Percentiles rank a stretch among this genome's conserved stretches.
phyloP scores from a whole-genome alignment of 2,797 vertebrate species.

The Rhinogobio ventralis region DNA sequence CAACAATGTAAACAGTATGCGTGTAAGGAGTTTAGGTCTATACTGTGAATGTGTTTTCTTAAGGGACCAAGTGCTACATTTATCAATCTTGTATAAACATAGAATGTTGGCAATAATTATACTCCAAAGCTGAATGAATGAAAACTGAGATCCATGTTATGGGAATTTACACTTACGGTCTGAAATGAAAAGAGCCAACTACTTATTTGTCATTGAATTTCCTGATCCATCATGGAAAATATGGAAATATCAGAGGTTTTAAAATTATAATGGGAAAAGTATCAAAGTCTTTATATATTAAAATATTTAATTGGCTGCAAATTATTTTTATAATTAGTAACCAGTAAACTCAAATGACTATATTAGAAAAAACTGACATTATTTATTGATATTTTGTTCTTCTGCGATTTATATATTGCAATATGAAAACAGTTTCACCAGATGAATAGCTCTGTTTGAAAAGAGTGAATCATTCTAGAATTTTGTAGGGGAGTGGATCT shows the following conservation, averaged over 20 bases:
- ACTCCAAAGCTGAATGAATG: background rate
- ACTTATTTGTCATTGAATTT: background rate
- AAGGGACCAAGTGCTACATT: slow-evolving; percentile 30
- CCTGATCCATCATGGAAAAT: background rate
- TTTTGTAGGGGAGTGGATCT: no score
- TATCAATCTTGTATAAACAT: slow-evolving; percentile 33
- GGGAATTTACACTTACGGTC: background rate
- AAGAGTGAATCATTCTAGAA: no score
- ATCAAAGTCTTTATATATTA: background rate
- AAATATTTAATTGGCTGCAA: background rate
- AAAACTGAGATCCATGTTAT: slow-evolving; percentile 11
- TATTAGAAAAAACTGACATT: no score
- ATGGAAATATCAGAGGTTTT: background rate
- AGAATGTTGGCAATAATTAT: background rate
- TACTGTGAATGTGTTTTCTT: slow-evolving; percentile 29
- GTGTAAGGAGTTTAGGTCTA: slow-evolving; percentile 15
- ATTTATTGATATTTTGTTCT: no score
- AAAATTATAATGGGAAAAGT: background rate
- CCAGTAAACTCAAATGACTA: background rate
- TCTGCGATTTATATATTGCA: no score
- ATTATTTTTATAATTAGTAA: background rate
- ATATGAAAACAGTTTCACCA: no score
- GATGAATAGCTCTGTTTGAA: no score
- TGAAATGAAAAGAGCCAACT: background rate
- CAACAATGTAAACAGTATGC: slow-evolving; percentile 26